Evolutionary conservation across 2,113 vertebrate species (phyloP).

Genomic region (Dipodomys spectabilis): DNA sequence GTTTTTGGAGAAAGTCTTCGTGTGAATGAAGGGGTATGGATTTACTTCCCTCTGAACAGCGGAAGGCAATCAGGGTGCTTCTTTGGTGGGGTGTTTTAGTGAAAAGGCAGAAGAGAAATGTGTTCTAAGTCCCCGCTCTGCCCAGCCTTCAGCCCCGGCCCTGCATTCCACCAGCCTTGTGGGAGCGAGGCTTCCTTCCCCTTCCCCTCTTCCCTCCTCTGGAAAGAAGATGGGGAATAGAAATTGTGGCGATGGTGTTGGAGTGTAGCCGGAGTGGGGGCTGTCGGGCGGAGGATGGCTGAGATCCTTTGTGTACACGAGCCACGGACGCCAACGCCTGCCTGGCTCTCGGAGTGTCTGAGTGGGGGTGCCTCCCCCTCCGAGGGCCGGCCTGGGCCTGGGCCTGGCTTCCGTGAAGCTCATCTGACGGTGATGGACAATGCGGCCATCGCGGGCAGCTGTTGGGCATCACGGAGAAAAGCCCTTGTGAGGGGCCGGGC

Average conservation of each 20-base stretch:
- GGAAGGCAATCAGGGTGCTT: constrained; percentile 18
- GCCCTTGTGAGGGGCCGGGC: accelerated
- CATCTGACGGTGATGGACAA: accelerated
- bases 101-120: neutral
- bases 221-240: neutral
- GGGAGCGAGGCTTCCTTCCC: no score
- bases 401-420: no score
- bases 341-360: neutral
- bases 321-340: neutral
- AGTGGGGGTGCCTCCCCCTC: neutral
- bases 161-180: neutral
- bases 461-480: neutral
- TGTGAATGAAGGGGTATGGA: no score
- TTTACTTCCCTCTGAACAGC: neutral
- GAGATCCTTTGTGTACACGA: neutral
- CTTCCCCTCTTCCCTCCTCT: neutral
- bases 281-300: neutral
- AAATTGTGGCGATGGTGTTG: accelerated
- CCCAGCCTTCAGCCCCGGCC: neutral
- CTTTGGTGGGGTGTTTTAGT: constrained; percentile 3
- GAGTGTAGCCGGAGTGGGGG: constrained; percentile 1
- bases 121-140: no score
- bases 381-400: neutral
- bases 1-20: constrained; percentile 29
- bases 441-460: accelerated